These are phyloP conservation scores for Athene cunicularia DNA, from an alignment of 2,113 vertebrate genomes.

Conservation along the genomic window DNA sequence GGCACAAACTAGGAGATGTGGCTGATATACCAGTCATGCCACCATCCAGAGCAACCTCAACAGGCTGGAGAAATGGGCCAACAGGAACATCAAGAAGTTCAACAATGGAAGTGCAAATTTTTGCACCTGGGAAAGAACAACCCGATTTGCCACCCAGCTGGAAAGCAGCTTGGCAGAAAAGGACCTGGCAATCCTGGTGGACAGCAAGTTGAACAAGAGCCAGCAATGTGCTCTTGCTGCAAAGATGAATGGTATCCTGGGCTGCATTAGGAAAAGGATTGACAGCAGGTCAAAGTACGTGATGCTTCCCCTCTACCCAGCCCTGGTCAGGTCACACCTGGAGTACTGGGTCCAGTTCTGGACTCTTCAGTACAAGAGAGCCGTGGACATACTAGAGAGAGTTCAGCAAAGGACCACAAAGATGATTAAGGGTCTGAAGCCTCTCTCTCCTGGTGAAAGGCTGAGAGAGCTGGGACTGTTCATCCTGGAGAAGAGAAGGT, in stretches of 20 bases:
- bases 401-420: not conserved
- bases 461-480: not conserved
- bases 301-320: not conserved
- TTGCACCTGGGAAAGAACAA: not conserved
- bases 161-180: not conserved
- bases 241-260: not conserved
- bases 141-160: not conserved
- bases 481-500: not conserved
- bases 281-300: not conserved
- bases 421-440: not conserved
- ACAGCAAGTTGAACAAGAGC: not conserved
- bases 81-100: not conserved
- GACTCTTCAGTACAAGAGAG: not conserved
- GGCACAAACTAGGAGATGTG: not conserved
- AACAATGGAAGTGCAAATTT: not conserved
- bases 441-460: not conserved
- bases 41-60: not conserved
- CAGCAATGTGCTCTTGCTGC: not conserved
- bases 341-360: not conserved
- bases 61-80: not conserved
- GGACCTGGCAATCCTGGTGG: not conserved
- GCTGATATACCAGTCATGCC: not conserved
- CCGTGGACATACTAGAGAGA: not conserved
- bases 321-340: not conserved
- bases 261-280: not conserved